Percentiles rank a stretch among this genome's conserved stretches.
phyloP scores from a whole-genome alignment of 2,888 invertebrate genomes.

The Hyalella azteca region DNA sequence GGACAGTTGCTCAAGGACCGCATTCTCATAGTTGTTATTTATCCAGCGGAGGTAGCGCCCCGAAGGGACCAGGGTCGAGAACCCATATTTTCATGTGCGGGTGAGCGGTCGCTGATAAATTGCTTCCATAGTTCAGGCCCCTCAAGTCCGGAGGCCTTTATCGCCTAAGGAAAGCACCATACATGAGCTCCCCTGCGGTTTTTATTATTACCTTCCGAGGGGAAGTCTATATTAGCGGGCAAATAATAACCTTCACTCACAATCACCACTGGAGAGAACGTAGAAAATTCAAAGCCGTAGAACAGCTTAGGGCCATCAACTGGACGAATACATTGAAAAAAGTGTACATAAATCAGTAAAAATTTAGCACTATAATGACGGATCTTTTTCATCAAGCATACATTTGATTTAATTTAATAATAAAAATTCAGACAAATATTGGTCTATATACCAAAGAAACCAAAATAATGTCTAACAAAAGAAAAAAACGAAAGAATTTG shows the following conservation, averaged over 20 bases:
- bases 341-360: no score
- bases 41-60: background rate
- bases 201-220: slow-evolving; percentile 10
- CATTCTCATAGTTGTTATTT: background rate
- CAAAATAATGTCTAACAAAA: no score
- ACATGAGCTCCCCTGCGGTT: slow-evolving; percentile 18
- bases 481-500: no score
- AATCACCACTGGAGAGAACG: background rate
- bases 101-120: background rate
- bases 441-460: no score
- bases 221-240: background rate
- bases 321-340: no score
- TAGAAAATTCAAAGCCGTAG: no score
- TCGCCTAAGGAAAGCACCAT: slow-evolving; percentile 19
- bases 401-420: no score
- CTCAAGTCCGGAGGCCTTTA: background rate
- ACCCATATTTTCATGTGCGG: background rate
- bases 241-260: background rate
- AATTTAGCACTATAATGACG: no score
- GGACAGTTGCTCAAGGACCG: no score
- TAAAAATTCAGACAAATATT: no score
- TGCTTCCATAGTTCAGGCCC: background rate
- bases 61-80: background rate
- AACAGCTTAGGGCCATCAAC: no score
- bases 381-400: no score